Evolutionary conservation across 2,113 vertebrate genomes (phyloP).

Genomic region (Campylorhamphus procurvoides): DNA sequence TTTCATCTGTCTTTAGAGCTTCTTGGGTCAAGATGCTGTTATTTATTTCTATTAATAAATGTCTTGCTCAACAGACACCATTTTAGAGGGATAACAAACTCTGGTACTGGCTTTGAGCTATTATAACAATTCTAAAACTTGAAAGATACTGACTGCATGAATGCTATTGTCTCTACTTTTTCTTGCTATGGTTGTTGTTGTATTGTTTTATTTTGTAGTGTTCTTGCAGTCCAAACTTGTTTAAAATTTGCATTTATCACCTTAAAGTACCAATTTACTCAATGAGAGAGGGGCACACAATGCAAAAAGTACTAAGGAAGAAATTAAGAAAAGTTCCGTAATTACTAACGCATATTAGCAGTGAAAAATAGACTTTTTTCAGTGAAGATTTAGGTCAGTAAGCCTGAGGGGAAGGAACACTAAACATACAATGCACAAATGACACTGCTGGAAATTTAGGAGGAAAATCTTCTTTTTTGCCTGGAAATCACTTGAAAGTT

Average conservation of each 20-base stretch:
- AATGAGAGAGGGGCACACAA: neutral
- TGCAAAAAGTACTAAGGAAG: neutral
- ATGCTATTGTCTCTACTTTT: neutral
- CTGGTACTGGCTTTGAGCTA: neutral
- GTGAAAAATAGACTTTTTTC: neutral
- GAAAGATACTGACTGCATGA: neutral
- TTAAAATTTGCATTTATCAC: neutral
- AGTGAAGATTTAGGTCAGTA: neutral
- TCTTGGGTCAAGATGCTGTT: neutral
- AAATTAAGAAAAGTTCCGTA: neutral
- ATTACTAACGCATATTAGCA: neutral
- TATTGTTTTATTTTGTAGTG: neutral
- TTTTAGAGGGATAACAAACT: neutral
- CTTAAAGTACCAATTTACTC: neutral
- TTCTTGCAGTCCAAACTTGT: neutral
- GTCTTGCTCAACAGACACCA: neutral
- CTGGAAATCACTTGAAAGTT: neutral
- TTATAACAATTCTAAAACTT: neutral
- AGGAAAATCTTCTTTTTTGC: neutral
- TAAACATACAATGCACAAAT: neutral
- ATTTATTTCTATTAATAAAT: conserved; percentile 25
- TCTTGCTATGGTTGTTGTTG: neutral
- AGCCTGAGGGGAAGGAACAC: neutral
- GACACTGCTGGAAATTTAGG: neutral
- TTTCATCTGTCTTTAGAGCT: neutral